These are phyloP conservation scores for Drepana falcataria DNA, from an alignment of 2,888 invertebrate genomes.

Conservation along the genomic window DNA sequence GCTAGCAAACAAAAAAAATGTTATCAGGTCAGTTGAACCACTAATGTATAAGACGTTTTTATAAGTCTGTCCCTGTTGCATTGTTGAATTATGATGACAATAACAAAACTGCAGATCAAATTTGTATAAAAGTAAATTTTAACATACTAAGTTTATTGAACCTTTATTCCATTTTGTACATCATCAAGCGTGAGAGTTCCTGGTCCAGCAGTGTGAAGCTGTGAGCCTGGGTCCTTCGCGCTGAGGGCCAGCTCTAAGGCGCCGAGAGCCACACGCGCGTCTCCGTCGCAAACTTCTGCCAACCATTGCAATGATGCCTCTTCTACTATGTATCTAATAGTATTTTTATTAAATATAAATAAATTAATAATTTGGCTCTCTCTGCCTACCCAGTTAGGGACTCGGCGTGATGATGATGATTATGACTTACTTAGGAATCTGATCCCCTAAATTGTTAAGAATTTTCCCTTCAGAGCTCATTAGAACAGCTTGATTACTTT, in stretches of 20 bases:
- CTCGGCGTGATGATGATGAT: background rate
- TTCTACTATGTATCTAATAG: slow-evolving; percentile 63
- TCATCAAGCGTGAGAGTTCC: slow-evolving; percentile 80
- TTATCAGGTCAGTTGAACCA: background rate
- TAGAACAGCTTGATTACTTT: slow-evolving; percentile 38
- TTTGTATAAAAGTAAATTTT: no score
- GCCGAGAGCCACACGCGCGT: slow-evolving; percentile 87
- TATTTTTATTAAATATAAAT: background rate
- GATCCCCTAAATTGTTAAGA: slow-evolving; percentile 8
- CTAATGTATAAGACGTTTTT: no score
- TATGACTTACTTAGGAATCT: slow-evolving; percentile 35
- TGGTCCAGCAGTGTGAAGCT: slow-evolving; percentile 38
- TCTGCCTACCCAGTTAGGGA: background rate
- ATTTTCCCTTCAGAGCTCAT: slow-evolving; percentile 30
- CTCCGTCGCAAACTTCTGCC: slow-evolving; percentile 88
- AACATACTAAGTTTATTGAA: slow-evolving; percentile 21
- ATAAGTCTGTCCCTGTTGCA: no score
- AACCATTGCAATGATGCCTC: slow-evolving; percentile 82
- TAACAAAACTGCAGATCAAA: no score
- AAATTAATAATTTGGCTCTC: no score
- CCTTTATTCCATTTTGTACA: slow-evolving; percentile 85
- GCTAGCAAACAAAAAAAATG: slow-evolving; percentile 48
- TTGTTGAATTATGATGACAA: no score
- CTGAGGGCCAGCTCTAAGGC: slow-evolving; percentile 85
- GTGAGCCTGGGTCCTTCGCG: slow-evolving; percentile 56